Percentiles rank a stretch among this genome's conserved stretches.
Evolutionary conservation across 92 coral and sea anemone species (phyloP).

Genomic region (Meandrina meandrites): DNA sequence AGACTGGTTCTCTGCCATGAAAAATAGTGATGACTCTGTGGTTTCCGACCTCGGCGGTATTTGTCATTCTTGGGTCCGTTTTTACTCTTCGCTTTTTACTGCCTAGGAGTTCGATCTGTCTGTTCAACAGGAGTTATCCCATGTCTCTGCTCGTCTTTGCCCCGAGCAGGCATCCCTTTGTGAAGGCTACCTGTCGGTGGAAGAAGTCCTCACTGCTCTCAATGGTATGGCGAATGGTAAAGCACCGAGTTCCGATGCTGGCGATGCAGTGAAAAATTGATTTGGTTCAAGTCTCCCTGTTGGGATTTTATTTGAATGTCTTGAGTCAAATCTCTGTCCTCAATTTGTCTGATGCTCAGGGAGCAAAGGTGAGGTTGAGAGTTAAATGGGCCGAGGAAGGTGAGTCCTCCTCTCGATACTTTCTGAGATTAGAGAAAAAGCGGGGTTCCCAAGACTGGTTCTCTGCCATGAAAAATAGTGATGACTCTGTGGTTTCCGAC

Average conservation of each 20-base stretch:
- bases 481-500: neutral
- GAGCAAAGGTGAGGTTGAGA: neutral
- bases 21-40: neutral
- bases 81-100: neutral
- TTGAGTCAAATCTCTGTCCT: neutral
- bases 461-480: neutral
- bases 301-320: neutral
- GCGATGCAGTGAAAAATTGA: too few species aligned
- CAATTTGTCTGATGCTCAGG: neutral
- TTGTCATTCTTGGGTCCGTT: neutral
- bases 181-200: too few species aligned
- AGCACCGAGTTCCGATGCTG: too few species aligned
- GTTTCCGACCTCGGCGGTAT: neutral
- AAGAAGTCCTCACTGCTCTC: too few species aligned
- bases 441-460: neutral
- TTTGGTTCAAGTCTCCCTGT: neutral
- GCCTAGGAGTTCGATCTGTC: too few species aligned
- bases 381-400: constrained; percentile 24
- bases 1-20: neutral
- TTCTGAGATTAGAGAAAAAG: neutral
- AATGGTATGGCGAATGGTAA: too few species aligned
- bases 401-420: constrained; percentile 18
- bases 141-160: too few species aligned
- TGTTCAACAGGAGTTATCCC: too few species aligned
- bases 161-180: too few species aligned